phyloP scores from a whole-genome alignment of 2,113 vertebrate genomes.

The Butorides virescens region DNA sequence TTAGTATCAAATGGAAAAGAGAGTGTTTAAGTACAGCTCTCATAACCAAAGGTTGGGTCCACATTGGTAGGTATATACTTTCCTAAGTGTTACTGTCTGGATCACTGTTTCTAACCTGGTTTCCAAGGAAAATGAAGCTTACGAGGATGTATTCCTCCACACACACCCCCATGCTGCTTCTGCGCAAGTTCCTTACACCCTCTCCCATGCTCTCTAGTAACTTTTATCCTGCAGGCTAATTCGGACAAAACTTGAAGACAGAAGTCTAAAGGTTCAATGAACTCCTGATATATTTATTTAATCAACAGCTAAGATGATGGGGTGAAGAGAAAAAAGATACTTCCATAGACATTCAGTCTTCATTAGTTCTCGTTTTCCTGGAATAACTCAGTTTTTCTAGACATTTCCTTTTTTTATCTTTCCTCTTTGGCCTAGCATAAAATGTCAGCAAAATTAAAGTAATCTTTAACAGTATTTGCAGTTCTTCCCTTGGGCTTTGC shows the following conservation, averaged over 20 bases:
- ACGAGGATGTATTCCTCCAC: accelerated
- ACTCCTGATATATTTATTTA: neutral
- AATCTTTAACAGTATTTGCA: neutral
- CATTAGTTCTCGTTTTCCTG: neutral
- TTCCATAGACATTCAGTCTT: neutral
- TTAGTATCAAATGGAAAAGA: neutral
- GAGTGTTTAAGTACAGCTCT: neutral
- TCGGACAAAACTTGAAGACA: neutral
- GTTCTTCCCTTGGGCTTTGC: neutral
- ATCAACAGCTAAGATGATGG: neutral
- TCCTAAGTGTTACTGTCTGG: neutral
- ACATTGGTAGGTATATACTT: neutral
- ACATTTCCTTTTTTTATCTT: neutral
- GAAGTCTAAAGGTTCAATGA: neutral
- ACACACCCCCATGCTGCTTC: neutral
- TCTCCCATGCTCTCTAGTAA: neutral
- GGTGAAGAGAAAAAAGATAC: neutral
- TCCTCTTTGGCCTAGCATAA: neutral
- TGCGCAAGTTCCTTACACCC: accelerated
- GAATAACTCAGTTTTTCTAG: neutral
- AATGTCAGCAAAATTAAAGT: slow-evolving; percentile 3
- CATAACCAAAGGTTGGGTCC: neutral
- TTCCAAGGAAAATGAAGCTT: neutral
- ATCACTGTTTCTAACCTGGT: neutral
- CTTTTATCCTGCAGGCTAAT: neutral